Evolutionary conservation across 2,888 invertebrate species (phyloP).

Genomic region (Metallyticus violacea): DNA sequence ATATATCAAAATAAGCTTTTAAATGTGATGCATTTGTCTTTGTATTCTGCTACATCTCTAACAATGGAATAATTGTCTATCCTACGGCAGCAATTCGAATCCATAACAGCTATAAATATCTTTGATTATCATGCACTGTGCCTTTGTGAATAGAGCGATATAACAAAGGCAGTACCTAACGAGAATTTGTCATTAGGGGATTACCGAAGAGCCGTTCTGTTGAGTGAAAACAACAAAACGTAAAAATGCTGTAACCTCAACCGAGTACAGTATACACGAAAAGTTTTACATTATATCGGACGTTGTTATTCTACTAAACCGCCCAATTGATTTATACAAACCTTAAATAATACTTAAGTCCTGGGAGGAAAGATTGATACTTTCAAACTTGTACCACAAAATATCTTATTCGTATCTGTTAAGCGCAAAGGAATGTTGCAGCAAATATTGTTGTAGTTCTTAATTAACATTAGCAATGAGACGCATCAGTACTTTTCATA

Average conservation of each 20-base stretch:
- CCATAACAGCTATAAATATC: neutral
- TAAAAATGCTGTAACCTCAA: too few species aligned
- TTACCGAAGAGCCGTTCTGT: neutral
- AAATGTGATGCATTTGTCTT: neutral
- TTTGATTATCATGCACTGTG: neutral
- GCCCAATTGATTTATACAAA: too few species aligned
- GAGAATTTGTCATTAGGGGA: neutral
- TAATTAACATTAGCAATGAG: too few species aligned
- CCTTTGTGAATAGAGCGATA: neutral
- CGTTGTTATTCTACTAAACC: too few species aligned
- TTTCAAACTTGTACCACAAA: too few species aligned
- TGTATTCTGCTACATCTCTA: neutral
- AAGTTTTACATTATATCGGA: neutral
- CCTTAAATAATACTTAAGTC: too few species aligned
- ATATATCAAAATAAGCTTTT: neutral
- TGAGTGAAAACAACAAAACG: neutral
- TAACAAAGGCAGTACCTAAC: neutral
- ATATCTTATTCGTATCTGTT: too few species aligned
- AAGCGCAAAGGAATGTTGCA: too few species aligned
- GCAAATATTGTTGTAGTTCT: too few species aligned
- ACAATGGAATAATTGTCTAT: neutral
- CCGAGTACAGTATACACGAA: neutral
- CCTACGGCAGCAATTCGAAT: neutral
- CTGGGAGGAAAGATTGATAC: too few species aligned
- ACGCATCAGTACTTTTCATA: too few species aligned